Base-by-base conservation (phyloP, 92 coral and sea anemone species). In the Actinernus sp. region DNA sequence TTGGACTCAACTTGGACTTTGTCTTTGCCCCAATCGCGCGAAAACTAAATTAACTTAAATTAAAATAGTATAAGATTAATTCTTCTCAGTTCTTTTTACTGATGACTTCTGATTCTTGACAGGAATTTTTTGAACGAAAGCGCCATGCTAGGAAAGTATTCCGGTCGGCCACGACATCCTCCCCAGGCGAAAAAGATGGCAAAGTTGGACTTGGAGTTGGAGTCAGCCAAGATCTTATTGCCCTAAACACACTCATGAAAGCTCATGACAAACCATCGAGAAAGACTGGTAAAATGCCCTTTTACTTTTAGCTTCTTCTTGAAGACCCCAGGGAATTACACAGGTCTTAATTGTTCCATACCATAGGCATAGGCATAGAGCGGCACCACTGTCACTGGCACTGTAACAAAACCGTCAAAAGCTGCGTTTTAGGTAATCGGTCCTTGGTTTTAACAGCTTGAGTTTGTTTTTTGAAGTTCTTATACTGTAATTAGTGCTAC, bases 41-140 rank as follows among this genome's bases (percentile, higher is more conserved):
- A 6, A 25, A 10, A 55, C 14, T 25, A 22, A 31, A 13, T 4
- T 57, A 6, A n/a, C n/a, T n/a, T n/a, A n/a, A n/a, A n/a, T n/a
- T n/a, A n/a, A n/a, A n/a, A n/a, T n/a, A n/a, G n/a, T n/a, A n/a
- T n/a, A n/a, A n/a, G n/a, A n/a, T n/a, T n/a, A n/a, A n/a, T n/a
- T n/a, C n/a, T n/a, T n/a, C n/a, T n/a, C n/a, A n/a, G n/a, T n/a
- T n/a, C n/a, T n/a, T n/a, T n/a, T n/a, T n/a, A n/a, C n/a, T n/a
- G n/a, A n/a, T n/a, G n/a, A n/a, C n/a, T n/a, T n/a, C n/a, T n/a
- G n/a, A n/a, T n/a, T 29, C 36, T 18, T 40, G 30, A 19, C 27
- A 66, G 74, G 74, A 66, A 39, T 66, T 66, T 21, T 69, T 69
- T 55, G 76, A 69, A 51, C 58, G 65, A 29, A 69, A 69, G 40